Conservation (phyloP, 1,140 invertebrate genomes). For the Orchestia grillus region DNA sequence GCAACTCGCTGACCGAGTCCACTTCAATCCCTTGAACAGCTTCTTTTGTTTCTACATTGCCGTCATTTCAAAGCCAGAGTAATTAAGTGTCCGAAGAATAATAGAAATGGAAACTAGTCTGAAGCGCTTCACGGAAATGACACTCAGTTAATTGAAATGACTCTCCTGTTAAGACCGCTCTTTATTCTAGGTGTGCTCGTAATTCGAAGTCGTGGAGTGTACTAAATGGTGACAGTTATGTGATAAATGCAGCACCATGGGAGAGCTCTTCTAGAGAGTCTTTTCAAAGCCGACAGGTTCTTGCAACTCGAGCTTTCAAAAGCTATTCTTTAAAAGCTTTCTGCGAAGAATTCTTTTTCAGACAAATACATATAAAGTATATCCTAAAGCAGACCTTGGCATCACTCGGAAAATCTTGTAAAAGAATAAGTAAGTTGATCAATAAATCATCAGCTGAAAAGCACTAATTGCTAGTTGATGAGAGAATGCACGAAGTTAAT, state of each 20-base stretch:
- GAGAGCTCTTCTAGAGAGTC: not conserved
- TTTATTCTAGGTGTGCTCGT: not conserved
- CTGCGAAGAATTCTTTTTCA: not conserved
- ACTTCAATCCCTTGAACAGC: not conserved
- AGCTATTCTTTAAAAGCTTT: not conserved
- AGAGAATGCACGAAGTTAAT: too few species aligned
- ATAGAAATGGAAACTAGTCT: conserved; percentile 56
- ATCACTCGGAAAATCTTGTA: not conserved
- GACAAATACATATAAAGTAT: not conserved
- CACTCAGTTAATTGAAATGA: conserved; percentile 53
- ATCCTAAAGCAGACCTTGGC: not conserved
- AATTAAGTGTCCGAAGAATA: conserved; percentile 52
- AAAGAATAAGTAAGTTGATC: not conserved
- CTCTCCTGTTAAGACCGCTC: not conserved
- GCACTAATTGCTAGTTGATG: too few species aligned
- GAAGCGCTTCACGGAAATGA: conserved; percentile 48
- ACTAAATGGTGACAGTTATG: conserved; percentile 25
- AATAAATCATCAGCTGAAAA: too few species aligned
- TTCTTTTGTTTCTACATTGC: conserved; percentile 22
- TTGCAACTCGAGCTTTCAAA: not conserved
- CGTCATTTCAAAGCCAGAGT: conserved; percentile 25
- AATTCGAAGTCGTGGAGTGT: not conserved
- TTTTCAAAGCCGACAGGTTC: not conserved
- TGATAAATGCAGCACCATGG: not conserved
- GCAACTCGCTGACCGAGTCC: not conserved